Percentiles rank a stretch among this genome's conserved stretches.
These are phyloP conservation scores for Peromyscus aztecus DNA, from an alignment of 2,797 vertebrate species.

Conservation along the genomic window DNA sequence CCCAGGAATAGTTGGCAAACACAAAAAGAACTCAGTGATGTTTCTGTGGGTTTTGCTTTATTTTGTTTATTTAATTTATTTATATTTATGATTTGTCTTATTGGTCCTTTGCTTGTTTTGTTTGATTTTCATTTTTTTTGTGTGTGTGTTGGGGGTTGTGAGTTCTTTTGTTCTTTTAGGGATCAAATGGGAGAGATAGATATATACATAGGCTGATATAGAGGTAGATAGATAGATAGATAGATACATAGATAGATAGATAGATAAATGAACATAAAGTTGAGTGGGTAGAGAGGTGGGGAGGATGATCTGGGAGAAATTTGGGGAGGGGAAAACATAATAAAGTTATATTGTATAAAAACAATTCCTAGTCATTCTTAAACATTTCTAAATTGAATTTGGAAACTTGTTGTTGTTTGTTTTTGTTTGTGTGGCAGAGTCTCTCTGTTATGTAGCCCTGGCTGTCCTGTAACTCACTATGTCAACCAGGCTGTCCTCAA, in stretches of 20 bases:
- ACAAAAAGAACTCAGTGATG: not conserved
- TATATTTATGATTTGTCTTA: not conserved
- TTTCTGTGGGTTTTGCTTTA: not conserved
- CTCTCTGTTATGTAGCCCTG: not conserved
- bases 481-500: not conserved
- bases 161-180: not conserved
- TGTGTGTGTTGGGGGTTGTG: not conserved
- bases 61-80: too few relatives aligned
- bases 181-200: not conserved
- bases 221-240: not conserved
- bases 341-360: not conserved
- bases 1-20: not conserved
- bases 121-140: not conserved
- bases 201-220: not conserved
- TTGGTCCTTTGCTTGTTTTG: not conserved
- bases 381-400: conserved; percentile 11
- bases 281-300: not conserved
- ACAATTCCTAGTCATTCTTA: not conserved
- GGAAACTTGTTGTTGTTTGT: not conserved
- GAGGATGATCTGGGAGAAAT: not conserved
- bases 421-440: not conserved
- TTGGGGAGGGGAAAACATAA: not conserved
- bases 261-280: too few relatives aligned
- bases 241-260: too few relatives aligned
- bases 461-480: not conserved